Conservation (phyloP, 1,140 invertebrate genomes). For the Trinorchestia longiramus region DNA sequence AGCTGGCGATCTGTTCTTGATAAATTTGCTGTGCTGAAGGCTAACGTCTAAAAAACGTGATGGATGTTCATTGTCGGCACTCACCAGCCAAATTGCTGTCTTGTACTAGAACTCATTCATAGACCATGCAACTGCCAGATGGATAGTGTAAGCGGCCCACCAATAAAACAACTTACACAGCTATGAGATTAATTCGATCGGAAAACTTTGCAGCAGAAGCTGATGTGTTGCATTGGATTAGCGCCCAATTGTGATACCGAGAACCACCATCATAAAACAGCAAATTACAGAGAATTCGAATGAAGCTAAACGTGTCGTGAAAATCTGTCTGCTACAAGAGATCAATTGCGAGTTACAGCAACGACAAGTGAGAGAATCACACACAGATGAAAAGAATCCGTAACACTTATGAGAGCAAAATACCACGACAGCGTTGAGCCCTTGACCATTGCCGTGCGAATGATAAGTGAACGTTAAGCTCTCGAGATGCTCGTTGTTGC, state of each 20-base stretch:
- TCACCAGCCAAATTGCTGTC: background rate
- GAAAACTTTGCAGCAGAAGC: background rate
- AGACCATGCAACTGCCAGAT: background rate
- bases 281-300: background rate
- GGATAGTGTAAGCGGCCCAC: background rate
- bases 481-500: background rate
- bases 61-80: slow-evolving; percentile 33
- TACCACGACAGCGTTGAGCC: too few species aligned
- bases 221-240: background rate
- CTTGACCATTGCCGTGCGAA: background rate
- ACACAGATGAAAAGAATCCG: background rate
- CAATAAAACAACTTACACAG: background rate
- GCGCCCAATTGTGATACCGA: background rate
- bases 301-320: background rate
- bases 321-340: background rate
- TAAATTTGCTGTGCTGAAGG: slow-evolving; percentile 17
- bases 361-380: background rate
- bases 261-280: background rate
- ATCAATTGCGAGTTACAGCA: background rate
- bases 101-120: background rate
- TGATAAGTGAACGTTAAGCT: background rate
- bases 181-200: background rate
- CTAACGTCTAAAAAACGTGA: slow-evolving; percentile 24
- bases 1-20: slow-evolving; percentile 38
- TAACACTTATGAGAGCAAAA: background rate